These are phyloP conservation scores for Punctoribates punctum DNA, from an alignment of 2,888 invertebrate species.

Conservation along the genomic window DNA sequence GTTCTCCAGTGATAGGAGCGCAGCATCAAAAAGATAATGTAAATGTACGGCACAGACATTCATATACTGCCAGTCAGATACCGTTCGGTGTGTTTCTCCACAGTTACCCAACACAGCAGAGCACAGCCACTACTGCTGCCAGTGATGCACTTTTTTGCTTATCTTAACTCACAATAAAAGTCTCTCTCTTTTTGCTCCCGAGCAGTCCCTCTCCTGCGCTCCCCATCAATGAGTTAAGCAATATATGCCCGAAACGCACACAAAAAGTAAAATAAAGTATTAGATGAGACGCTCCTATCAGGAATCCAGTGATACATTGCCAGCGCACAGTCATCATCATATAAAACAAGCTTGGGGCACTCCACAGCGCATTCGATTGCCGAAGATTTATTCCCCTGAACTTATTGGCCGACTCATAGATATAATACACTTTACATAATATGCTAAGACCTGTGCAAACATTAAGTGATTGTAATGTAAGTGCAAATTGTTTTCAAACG, in stretches of 20 bases:
- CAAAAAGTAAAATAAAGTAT: constrained; percentile 10
- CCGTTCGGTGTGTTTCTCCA: not conserved
- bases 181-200: not conserved
- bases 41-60: constrained; percentile 9
- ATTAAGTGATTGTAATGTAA: too few relatives aligned
- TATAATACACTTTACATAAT: too few relatives aligned
- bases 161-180: not conserved
- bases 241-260: not conserved
- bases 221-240: not conserved
- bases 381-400: too few relatives aligned
- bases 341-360: not conserved
- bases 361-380: not conserved
- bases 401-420: too few relatives aligned
- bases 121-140: not conserved
- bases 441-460: too few relatives aligned
- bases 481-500: too few relatives aligned
- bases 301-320: not conserved
- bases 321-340: constrained; percentile 13
- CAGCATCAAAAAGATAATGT: constrained; percentile 34
- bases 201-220: not conserved
- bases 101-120: not conserved
- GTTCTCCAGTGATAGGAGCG: constrained; percentile 30
- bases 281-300: not conserved
- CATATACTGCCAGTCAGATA: constrained; percentile 2
- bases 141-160: constrained; percentile 29